Evolutionary conservation across 2,888 invertebrate species (phyloP).

Genomic region (Helleia helle): DNA sequence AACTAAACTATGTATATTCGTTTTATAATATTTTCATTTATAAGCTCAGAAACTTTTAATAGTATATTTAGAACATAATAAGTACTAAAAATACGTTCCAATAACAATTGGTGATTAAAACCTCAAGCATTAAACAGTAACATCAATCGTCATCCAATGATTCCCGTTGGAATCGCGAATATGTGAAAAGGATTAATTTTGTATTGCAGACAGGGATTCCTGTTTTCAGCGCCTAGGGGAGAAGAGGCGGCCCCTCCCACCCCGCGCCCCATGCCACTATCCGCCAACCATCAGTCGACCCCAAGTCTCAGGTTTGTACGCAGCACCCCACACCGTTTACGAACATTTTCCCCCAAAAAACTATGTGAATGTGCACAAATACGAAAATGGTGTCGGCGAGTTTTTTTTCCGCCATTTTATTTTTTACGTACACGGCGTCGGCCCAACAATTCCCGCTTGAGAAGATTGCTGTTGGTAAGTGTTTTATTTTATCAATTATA

Average conservation of each 20-base stretch:
- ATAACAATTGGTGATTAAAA: too few species aligned
- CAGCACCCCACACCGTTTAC: constrained; percentile 52
- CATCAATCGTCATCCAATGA: not conserved
- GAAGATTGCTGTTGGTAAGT: constrained; percentile 68
- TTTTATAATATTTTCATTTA: too few species aligned
- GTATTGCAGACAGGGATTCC: not conserved
- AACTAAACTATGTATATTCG: too few species aligned
- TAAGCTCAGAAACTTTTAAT: too few species aligned
- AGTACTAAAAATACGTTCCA: too few species aligned
- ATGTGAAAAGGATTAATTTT: constrained; percentile 2
- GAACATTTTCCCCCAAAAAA: constrained; percentile 25
- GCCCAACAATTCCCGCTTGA: constrained; percentile 57
- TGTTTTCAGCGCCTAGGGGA: constrained; percentile 31
- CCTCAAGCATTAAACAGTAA: too few species aligned
- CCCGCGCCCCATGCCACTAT: constrained; percentile 48
- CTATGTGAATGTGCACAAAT: constrained; percentile 13
- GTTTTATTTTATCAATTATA: not conserved
- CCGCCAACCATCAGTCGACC: constrained; percentile 60
- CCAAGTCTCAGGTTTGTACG: constrained; percentile 67
- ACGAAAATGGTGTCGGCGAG: constrained; percentile 21
- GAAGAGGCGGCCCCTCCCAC: constrained; percentile 31
- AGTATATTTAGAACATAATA: too few species aligned
- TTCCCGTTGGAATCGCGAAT: not conserved
- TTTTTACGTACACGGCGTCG: constrained; percentile 36
- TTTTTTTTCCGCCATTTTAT: constrained; percentile 33